These are phyloP conservation scores for Hipparchia semele DNA, from an alignment of 2,888 invertebrate genomes.

Conservation along the genomic window DNA sequence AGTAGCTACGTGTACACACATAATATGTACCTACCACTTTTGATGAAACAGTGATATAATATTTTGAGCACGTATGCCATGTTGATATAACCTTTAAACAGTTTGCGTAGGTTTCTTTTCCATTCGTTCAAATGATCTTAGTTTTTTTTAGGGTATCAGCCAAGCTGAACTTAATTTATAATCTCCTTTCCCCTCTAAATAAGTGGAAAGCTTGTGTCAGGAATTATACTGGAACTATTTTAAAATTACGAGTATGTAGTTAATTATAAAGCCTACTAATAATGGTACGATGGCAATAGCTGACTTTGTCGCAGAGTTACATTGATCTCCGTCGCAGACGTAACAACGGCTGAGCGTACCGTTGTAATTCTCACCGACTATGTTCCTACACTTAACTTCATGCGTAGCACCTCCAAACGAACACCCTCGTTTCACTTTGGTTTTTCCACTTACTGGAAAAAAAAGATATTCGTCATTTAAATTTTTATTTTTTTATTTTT, in stretches of 20 bases:
- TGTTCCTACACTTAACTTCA: conserved; percentile 47
- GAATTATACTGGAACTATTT: neutral
- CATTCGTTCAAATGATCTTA: neutral
- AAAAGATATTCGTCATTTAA: conserved; percentile 12
- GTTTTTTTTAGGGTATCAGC: no score
- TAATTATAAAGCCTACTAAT: neutral
- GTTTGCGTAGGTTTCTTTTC: neutral
- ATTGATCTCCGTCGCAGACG: conserved; percentile 55
- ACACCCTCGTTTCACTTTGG: conserved; percentile 56
- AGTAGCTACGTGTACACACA: neutral
- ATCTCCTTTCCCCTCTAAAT: no score
- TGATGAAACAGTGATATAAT: neutral
- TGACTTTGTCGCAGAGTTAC: conserved; percentile 54
- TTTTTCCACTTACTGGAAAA: conserved; percentile 55
- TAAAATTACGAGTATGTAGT: neutral
- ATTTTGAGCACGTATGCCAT: neutral
- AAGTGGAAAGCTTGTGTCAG: no score
- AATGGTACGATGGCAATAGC: conserved; percentile 44
- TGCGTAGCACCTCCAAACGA: conserved; percentile 46
- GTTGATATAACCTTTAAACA: neutral
- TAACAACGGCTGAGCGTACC: conserved; percentile 48
- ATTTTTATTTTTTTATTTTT: no score
- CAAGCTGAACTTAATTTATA: no score
- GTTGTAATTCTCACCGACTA: conserved; percentile 44
- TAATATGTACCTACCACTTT: no score